Evolutionary conservation across 2,888 invertebrate genomes (phyloP).

Genomic region (Drosophila emarginata): DNA sequence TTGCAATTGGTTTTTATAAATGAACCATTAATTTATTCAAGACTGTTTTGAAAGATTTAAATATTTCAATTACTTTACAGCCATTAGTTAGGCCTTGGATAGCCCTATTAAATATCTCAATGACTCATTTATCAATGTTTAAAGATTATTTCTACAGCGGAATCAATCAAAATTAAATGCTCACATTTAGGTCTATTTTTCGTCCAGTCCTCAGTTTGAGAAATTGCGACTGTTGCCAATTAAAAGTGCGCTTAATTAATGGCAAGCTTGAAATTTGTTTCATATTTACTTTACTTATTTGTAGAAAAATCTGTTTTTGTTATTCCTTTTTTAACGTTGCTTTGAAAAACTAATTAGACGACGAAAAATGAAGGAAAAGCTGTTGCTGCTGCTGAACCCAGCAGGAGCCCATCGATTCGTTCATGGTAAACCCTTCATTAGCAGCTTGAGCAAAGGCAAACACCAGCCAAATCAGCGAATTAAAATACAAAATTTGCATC

Average conservation of each 20-base stretch:
- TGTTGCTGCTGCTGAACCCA: conserved; percentile 32
- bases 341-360: conserved; percentile 66
- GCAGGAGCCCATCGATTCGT: conserved; percentile 28
- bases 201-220: not conserved
- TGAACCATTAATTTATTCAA: not conserved
- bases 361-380: conserved; percentile 29
- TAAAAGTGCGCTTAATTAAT: conserved; percentile 58
- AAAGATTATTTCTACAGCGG: conserved; percentile 39
- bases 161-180: conserved; percentile 58
- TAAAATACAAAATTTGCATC: conserved; percentile 57
- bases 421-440: conserved; percentile 47
- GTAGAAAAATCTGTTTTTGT: conserved; percentile 50
- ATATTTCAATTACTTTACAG: not conserved
- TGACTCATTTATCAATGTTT: conserved; percentile 49
- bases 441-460: conserved; percentile 17
- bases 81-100: not conserved
- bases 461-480: conserved; percentile 42
- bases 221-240: conserved; percentile 31
- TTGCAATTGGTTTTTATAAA: not conserved
- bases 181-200: conserved; percentile 8
- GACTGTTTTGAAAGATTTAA: not conserved
- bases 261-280: conserved; percentile 42
- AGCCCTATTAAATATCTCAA: conserved; percentile 17
- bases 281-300: conserved; percentile 40
- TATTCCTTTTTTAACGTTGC: conserved; percentile 6